Conservation (phyloP, 2,888 invertebrate species). For the Hirtodrosophila alboralis region DNA sequence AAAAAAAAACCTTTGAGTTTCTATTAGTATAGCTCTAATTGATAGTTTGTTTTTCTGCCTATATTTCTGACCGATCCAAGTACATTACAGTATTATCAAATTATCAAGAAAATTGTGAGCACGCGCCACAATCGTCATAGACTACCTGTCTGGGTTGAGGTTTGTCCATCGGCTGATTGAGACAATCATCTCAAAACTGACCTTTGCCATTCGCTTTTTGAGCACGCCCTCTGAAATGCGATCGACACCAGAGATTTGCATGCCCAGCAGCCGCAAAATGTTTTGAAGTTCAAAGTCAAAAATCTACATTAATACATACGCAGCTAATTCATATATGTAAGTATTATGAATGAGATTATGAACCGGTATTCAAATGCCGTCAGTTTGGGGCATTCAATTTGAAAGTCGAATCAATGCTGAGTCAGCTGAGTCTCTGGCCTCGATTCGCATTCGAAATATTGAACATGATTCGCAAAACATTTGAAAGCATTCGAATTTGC, state of each 20-base stretch:
- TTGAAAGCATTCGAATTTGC: slow-evolving; percentile 49
- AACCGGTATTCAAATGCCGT: slow-evolving; percentile 46
- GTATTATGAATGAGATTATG: slow-evolving; percentile 26
- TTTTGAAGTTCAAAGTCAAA: slow-evolving; percentile 74
- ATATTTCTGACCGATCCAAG: too few species aligned
- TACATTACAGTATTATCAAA: too few species aligned
- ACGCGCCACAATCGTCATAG: slow-evolving; percentile 19
- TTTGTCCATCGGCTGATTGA: slow-evolving; percentile 16
- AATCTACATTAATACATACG: not conserved
- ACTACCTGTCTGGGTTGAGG: slow-evolving; percentile 17
- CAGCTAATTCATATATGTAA: not conserved
- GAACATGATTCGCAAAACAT: slow-evolving; percentile 33
- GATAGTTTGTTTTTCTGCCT: too few species aligned
- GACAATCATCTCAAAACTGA: slow-evolving; percentile 15
- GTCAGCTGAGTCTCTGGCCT: slow-evolving; percentile 64
- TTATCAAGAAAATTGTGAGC: too few species aligned
- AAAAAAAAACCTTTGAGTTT: too few species aligned
- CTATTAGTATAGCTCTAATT: too few species aligned
- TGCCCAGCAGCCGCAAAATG: slow-evolving; percentile 5
- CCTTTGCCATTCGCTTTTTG: slow-evolving; percentile 13
- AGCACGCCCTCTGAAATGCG: slow-evolving; percentile 13
- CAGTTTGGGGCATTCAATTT: slow-evolving; percentile 34
- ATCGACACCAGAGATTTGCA: slow-evolving; percentile 16
- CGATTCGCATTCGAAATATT: slow-evolving; percentile 41
- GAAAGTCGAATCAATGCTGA: slow-evolving; percentile 53